phyloP scores from a whole-genome alignment of 2,113 vertebrate genomes.

The Ciconia maguari region DNA sequence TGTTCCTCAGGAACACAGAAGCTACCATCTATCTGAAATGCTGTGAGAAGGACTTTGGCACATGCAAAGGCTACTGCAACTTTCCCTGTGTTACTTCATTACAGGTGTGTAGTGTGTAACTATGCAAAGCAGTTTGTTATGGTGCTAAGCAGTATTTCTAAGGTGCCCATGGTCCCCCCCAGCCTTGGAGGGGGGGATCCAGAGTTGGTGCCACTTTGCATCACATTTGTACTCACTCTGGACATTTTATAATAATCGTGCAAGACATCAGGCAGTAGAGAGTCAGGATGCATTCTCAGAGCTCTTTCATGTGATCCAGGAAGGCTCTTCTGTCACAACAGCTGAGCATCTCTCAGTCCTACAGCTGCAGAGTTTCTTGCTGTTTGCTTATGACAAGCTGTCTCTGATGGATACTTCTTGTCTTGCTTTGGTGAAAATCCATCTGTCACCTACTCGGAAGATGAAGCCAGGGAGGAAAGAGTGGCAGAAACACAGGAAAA shows the following conservation, averaged over 20 bases:
- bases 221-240: neutral
- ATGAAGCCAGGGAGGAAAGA: neutral
- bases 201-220: neutral
- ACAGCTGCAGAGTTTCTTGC: neutral
- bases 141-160: neutral
- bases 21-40: neutral
- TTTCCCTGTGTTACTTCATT: neutral
- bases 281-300: neutral
- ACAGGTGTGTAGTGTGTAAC: neutral
- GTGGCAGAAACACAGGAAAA: neutral
- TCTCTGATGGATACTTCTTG: constrained; percentile 20
- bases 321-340: neutral
- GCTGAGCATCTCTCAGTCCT: neutral
- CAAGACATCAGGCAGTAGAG: neutral
- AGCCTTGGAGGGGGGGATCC: neutral
- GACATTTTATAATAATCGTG: neutral
- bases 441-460: neutral
- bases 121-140: neutral
- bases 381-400: constrained; percentile 26
- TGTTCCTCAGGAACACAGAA: neutral
- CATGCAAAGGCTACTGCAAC: neutral
- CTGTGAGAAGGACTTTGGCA: neutral
- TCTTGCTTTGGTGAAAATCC: constrained; percentile 41
- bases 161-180: neutral
- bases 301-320: neutral